A percentile compares a stretch with the other conserved stretches of the same genome.
phyloP scores from a whole-genome alignment of 2,888 invertebrate species.

The Margaritifera margaritifera region DNA sequence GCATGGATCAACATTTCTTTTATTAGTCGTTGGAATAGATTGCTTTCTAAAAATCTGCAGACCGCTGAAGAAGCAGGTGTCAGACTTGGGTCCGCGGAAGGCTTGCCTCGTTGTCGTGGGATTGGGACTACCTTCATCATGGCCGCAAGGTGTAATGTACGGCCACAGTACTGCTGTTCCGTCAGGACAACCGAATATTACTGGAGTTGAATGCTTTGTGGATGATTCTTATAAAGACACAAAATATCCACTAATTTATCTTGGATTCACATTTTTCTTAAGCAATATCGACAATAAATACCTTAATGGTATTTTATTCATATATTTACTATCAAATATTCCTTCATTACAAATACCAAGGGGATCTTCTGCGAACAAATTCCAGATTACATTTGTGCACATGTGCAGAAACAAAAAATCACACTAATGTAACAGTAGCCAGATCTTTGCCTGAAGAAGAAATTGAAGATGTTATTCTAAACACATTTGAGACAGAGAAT shows the following conservation, averaged over 20 bases:
- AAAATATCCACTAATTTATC: constrained; percentile 37
- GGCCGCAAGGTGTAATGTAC: constrained; percentile 48
- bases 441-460: no score
- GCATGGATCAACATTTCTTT: constrained; percentile 32
- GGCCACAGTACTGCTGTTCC: constrained; percentile 42
- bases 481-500: no score
- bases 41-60: constrained; percentile 52
- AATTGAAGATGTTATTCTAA: no score
- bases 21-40: constrained; percentile 38
- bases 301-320: no score
- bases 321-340: no score
- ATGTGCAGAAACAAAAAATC: no score
- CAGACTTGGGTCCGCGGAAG: constrained; percentile 35
- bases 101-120: constrained; percentile 30
- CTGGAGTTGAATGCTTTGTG: constrained; percentile 49
- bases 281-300: no score
- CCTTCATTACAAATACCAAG: no score
- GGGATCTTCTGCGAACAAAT: no score
- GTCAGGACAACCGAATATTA: constrained; percentile 14
- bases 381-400: no score
- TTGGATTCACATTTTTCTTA: constrained; percentile 14
- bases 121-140: constrained; percentile 31
- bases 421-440: no score
- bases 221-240: constrained; percentile 35
- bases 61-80: constrained; percentile 48